These are phyloP conservation scores for Prunella fulvescens DNA, from an alignment of 2,113 vertebrate genomes.

Conservation along the genomic window DNA sequence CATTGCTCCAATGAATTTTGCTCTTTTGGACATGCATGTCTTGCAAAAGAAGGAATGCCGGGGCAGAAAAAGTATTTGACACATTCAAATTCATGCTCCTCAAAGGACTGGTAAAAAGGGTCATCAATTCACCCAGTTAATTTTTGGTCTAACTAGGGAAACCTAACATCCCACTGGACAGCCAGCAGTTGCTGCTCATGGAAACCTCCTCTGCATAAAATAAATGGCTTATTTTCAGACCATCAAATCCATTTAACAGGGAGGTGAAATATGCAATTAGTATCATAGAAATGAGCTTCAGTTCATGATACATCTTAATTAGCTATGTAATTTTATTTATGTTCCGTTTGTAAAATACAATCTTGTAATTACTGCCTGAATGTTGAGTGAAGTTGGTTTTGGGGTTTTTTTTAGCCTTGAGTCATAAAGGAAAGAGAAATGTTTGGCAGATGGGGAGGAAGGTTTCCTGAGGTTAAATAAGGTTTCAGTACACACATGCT, in stretches of 20 bases:
- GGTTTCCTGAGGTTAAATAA: neutral
- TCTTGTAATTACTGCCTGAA: slow-evolving; percentile 41
- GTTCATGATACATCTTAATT: slow-evolving; percentile 63
- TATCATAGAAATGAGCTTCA: slow-evolving; percentile 19
- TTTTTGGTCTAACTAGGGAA: neutral
- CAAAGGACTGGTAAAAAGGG: neutral
- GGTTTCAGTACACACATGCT: neutral
- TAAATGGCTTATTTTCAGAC: slow-evolving; percentile 18
- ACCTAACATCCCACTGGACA: neutral
- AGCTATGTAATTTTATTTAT: slow-evolving; percentile 70
- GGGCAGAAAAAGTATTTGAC: neutral
- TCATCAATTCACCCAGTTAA: neutral
- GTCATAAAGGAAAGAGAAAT: neutral
- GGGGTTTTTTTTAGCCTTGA: neutral
- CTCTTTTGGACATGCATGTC: neutral
- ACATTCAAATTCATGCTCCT: neutral
- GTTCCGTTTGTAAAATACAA: slow-evolving; percentile 61
- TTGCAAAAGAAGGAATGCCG: neutral
- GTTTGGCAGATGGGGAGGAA: neutral
- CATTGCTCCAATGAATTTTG: neutral
- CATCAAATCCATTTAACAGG: slow-evolving; percentile 41
- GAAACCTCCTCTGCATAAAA: neutral
- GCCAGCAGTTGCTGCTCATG: neutral
- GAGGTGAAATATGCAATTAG: slow-evolving; percentile 57
- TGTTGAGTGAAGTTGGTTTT: neutral